A percentile compares a stretch with the other conserved stretches of the same genome.
phyloP scores from a whole-genome alignment of 1,140 invertebrate genomes.

The Dinothrombium tinctorium region DNA sequence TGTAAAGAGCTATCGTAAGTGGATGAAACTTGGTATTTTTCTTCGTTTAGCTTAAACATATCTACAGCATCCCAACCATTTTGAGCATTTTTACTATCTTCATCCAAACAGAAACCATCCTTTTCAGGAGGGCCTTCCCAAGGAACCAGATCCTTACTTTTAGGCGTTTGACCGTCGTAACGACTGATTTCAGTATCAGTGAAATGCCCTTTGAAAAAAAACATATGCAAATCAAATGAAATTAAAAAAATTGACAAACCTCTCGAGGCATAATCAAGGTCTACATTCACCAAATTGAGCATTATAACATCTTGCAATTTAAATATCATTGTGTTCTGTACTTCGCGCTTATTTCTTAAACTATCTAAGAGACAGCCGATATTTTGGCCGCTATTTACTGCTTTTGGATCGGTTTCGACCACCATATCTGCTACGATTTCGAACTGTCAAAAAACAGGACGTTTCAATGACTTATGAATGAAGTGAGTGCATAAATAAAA shows the following conservation, averaged over 20 bases:
- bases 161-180: conserved; percentile 27
- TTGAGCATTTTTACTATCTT: conserved; percentile 13
- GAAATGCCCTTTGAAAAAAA: conserved; percentile 20
- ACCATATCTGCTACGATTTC: conserved; percentile 6
- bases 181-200: conserved; percentile 54
- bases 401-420: conserved; percentile 1
- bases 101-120: conserved; percentile 17
- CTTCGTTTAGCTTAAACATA: conserved; percentile 80
- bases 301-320: conserved; percentile 52
- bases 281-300: conserved; percentile 50
- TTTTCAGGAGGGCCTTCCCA: conserved; percentile 49
- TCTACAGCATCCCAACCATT: conserved; percentile 81
- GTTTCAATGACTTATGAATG: neutral
- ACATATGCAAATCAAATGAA: conserved; percentile 10
- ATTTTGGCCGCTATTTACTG: conserved; percentile 1
- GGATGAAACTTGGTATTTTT: conserved; percentile 61
- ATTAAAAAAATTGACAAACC: conserved; percentile 20
- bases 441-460: conserved; percentile 5
- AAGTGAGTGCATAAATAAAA: conserved; percentile 4
- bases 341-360: conserved; percentile 2
- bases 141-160: conserved; percentile 57
- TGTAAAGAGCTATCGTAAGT: conserved; percentile 59
- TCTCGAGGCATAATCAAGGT: conserved; percentile 60
- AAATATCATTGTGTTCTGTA: conserved; percentile 51
- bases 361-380: conserved; percentile 5